Evolutionary conservation across 2,113 vertebrate genomes (phyloP), one percentile per base, ranked within the genome.

Genomic region (Syngnathoides biaculeatus): DNA sequence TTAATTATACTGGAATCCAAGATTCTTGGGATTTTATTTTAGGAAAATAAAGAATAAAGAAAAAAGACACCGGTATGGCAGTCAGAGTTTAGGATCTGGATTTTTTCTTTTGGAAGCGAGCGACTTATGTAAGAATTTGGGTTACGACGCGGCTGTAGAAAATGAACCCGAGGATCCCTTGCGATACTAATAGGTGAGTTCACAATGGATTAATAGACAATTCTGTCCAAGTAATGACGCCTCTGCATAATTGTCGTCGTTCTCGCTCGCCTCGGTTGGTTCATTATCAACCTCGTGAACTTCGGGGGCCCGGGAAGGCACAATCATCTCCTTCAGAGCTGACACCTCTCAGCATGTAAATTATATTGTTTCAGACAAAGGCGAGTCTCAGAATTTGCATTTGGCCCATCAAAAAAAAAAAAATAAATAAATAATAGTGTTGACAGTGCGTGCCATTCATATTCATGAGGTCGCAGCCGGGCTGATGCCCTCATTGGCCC

Each of bases 321-420:
- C 26, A 57, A 67, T 68, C 50, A 38, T 42, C 40, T 35, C 52
- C 19, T 11, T 22, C 42, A 17, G 22, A 47, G 30, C 24, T 48
- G 42, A 57, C 55, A 57, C 22, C 43, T 35, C 39, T 52, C 38
- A 40, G 39, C 40, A 38, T 52, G 59, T 64, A 73, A 68, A 62
- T 48, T 52, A 87, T 88, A 89, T 87, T 69, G 70, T 78, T 87
- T 84, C 65, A 84, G 86, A 89, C 78, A 86, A 86, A 69, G 69
- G 55, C 48, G 35, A 77, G 69, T 87, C 79, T 72, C 79, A 81
- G 65, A 71, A 89, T 88, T 80, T 88, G 71, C 86, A 85, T 84
- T 77, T 55, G 79, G 72, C 72, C 85, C 83, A 81, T 79, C 72
- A 77, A 30, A 57, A 55, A 26, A 81, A 83, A 73, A 69, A n/a